These are phyloP conservation scores for Amblyopsis hoosieri DNA, from an alignment of 2,797 vertebrate genomes.

Conservation along the genomic window DNA sequence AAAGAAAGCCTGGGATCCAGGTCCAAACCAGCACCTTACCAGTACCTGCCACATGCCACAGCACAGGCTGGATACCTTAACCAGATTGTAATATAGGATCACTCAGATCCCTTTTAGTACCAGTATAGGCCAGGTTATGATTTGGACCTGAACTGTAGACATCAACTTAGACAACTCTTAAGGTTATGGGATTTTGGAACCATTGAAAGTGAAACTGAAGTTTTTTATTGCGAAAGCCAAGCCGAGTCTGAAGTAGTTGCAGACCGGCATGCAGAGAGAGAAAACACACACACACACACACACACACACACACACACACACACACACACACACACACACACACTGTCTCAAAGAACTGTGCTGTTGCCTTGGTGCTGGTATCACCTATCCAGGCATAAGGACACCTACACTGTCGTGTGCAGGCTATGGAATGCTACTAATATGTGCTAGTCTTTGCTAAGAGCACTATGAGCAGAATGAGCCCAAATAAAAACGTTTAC, in stretches of 20 bases:
- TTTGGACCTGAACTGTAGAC: slow-evolving; percentile 64
- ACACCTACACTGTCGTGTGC: slow-evolving; percentile 64
- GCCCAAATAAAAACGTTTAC: neutral
- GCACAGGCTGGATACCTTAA: too few species aligned
- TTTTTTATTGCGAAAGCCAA: slow-evolving; percentile 48
- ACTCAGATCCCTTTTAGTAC: slow-evolving; percentile 38
- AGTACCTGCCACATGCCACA: too few species aligned
- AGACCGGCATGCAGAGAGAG: slow-evolving; percentile 59
- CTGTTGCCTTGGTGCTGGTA: slow-evolving; percentile 77
- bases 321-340: slow-evolving; percentile 14
- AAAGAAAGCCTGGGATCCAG: slow-evolving; percentile 64
- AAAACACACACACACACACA: slow-evolving; percentile 19
- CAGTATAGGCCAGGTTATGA: slow-evolving; percentile 50
- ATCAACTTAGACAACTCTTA: slow-evolving; percentile 69
- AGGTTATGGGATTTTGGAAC: slow-evolving; percentile 51
- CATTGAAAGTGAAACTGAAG: slow-evolving; percentile 20
- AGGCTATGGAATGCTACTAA: slow-evolving; percentile 75
- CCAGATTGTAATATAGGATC: slow-evolving; percentile 11
- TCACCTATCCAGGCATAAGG: slow-evolving; percentile 54
- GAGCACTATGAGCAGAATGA: slow-evolving; percentile 46
- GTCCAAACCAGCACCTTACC: slow-evolving; percentile 59
- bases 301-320: slow-evolving; percentile 41
- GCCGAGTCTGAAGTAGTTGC: slow-evolving; percentile 70
- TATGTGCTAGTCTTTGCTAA: slow-evolving; percentile 64
- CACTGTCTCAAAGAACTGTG: slow-evolving; percentile 70